Base-by-base conservation (phyloP, 53 echinoderm and acorn worm genomes). In the Luidia sarsii region DNA sequence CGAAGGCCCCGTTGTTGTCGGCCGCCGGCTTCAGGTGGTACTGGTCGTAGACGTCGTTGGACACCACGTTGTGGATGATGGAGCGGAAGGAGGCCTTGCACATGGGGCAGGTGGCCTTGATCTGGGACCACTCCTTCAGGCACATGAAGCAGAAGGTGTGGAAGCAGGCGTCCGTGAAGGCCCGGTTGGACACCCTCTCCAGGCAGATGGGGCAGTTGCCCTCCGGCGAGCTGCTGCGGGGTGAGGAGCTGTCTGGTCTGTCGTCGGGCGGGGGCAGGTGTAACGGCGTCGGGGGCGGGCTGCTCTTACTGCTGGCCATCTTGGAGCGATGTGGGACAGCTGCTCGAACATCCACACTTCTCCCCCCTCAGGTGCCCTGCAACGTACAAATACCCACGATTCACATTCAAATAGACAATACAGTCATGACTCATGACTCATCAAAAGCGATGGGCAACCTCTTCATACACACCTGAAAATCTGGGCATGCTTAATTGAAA, bases 161-260 rank as follows among this genome's bases (percentile, higher is more conserved):
- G 74, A 99, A 99, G 86, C 99, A 99, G 32, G 83, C 87, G 62
- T 99, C 97, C 0, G 94, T 93, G 85, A 99, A 99, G 68, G 99
- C 89, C 66, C 94, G 89, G 55, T 99, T 90, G 72, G 87, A 74
- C 54, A 91, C 91, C 66, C 89, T 86, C 0, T 91, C 85, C 2
- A 99, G 85, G 82, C 97, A 99, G 35, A 99, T 99, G 1, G 99
- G 69, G 62, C 93, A 96, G 82, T 89, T 91, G 30, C 83, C 68
- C 29, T 99, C 93, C 14, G 93, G 93, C 1, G 99, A 91, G 14
- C 64, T 56, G 50, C 82, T 83, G 27, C 79, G 43, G 4, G 80
- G 39, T 3, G 77, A 61, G 29, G 91, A 73, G 1, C 71, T 59
- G 35, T 67, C 83, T 14, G 54, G 57, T 53, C 80, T 71, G 21